phyloP scores from a whole-genome alignment of 2,888 invertebrate species.

The Eupithecia insigniata region DNA sequence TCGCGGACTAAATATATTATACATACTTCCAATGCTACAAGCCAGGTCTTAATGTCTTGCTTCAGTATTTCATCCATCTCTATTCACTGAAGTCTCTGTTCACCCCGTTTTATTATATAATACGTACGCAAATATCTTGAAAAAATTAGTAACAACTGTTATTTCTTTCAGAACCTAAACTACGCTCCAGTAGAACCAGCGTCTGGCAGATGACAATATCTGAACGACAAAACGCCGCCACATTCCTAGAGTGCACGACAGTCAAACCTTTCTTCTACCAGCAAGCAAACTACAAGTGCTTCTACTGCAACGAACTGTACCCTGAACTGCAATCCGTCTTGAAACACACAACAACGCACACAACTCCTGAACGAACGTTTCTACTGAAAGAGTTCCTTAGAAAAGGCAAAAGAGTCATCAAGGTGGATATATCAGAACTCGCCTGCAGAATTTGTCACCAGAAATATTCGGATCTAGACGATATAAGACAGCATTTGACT shows the following conservation, averaged over 20 bases:
- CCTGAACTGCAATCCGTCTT: conserved; percentile 69
- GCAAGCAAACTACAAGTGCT: conserved; percentile 78
- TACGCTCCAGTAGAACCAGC: conserved; percentile 54
- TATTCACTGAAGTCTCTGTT: no score
- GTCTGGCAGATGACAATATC: conserved; percentile 80
- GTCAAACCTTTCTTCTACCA: conserved; percentile 76
- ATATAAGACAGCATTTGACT: conserved; percentile 67
- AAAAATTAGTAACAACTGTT: conserved; percentile 12
- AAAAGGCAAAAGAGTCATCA: conserved; percentile 76
- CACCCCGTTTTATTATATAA: no score
- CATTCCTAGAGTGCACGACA: conserved; percentile 71
- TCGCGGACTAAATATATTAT: no score
- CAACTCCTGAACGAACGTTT: conserved; percentile 61
- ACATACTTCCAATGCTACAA: no score
- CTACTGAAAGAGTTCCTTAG: conserved; percentile 69
- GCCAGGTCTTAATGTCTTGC: no score
- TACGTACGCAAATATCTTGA: background rate
- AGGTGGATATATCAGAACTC: conserved; percentile 74
- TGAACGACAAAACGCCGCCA: conserved; percentile 76
- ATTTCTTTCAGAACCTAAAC: conserved; percentile 50
- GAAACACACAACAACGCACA: conserved; percentile 29
- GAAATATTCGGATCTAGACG: conserved; percentile 70
- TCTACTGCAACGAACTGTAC: conserved; percentile 74
- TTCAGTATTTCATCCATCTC: no score
- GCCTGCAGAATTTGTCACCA: conserved; percentile 74